Evolutionary conservation across 2,113 vertebrate genomes (phyloP).

Genomic region (Protobothrops flavoviridis): DNA sequence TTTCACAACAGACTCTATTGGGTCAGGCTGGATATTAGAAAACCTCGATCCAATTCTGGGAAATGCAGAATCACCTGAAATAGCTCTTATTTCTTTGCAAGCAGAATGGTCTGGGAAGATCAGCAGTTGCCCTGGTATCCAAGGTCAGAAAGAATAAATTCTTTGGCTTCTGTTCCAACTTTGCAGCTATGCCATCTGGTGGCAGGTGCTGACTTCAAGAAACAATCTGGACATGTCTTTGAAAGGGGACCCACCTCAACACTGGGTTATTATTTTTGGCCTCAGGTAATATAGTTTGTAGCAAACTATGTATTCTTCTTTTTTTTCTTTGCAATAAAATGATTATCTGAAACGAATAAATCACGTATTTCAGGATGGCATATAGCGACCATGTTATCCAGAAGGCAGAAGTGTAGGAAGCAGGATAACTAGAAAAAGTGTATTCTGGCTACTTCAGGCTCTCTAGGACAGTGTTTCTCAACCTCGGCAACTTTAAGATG

Average conservation of each 20-base stretch:
- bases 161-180: not conserved
- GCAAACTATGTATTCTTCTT: conserved; percentile 9
- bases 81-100: not conserved
- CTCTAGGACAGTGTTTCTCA: not conserved
- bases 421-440: not conserved
- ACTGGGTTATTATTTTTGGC: not conserved
- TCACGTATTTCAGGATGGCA: not conserved
- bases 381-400: not conserved
- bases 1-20: not conserved
- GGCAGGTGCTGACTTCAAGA: not conserved
- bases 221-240: not conserved
- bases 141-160: not conserved
- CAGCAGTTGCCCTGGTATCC: not conserved
- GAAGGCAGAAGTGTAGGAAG: not conserved
- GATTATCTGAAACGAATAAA: not conserved
- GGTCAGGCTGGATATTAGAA: not conserved
- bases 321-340: not conserved
- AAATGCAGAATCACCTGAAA: not conserved
- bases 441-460: not conserved
- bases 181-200: not conserved
- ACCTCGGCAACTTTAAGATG: not conserved
- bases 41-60: not conserved
- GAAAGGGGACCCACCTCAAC: not conserved
- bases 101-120: not conserved
- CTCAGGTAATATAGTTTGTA: not conserved